Base-by-base conservation (phyloP, 2,888 invertebrate species). In the Anorthoa munda region DNA sequence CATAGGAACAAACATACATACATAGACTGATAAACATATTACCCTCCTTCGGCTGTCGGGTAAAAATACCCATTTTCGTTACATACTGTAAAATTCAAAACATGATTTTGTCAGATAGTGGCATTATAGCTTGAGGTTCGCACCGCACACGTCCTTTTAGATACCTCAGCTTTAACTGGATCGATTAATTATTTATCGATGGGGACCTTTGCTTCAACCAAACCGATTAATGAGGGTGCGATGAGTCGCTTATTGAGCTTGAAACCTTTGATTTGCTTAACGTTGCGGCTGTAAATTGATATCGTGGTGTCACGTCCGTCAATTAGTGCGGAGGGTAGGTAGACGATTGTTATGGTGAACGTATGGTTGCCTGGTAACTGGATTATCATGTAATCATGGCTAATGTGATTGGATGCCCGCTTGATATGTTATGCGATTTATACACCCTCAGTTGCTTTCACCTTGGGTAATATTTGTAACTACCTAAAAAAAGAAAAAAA, bases 131-230 rank as follows among this genome's bases (percentile, higher is more conserved):
- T 9, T 9, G 1, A 39, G 3, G 39, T 39, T 39, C 39, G 39
- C 39, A 39, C 9, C 39, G 39, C 39, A 39, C 70, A 31, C 68
- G 31, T 67, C 64, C 74, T 53, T 66, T 81, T 81, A 82, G 81
- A 82, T 61, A 68, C 75, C 75, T 78, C 60, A 70, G 71, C 60
- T 76, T 64, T 72, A 68, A 79, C 72, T 68, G 65, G 56, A 82
- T 79, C 82, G 70, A 75, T 78, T 78, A 78, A 81, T 68, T 78
- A 81, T 81, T 81, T 68, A 81, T 68, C 70, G 61, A 82, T 77
- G 51, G 59, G 48, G 61, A 72, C 75, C 73, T 70, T 69, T 64
- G 65, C 70, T 65, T 67, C 66, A 68, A 56, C 48, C 31, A 64
- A 53, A 78, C 58, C 70, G 61, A 71, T 81, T 81, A 70, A 81